phyloP scores from a whole-genome alignment of 2,113 vertebrate genomes.

The Caretta caretta region DNA sequence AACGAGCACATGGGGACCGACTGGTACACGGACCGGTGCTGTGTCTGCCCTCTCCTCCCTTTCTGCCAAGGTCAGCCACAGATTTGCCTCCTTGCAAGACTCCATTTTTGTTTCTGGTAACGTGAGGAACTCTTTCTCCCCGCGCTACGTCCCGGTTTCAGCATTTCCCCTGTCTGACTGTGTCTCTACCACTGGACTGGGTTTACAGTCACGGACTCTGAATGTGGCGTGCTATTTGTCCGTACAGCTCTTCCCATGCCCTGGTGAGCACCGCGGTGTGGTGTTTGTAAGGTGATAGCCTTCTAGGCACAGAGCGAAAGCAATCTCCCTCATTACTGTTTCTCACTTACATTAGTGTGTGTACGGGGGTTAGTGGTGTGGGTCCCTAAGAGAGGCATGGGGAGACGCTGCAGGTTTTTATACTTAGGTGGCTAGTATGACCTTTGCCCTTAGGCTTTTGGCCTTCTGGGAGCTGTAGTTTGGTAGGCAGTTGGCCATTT shows the following conservation, averaged over 20 bases:
- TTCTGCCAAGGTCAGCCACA: background rate
- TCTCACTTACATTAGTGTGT: background rate
- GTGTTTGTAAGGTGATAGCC: fast-evolving
- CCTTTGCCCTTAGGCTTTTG: background rate
- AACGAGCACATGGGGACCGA: background rate
- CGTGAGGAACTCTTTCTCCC: no score
- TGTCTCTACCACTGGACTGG: background rate
- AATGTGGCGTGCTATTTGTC: no score
- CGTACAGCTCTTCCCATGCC: no score
- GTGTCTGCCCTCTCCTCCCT: background rate
- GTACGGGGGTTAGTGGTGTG: background rate
- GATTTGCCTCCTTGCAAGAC: no score
- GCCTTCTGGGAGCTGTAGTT: background rate
- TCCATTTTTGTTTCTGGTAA: no score
- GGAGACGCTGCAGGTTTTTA: background rate
- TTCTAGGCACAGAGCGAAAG: background rate
- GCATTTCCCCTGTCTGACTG: background rate
- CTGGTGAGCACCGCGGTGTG: background rate
- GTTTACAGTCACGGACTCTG: background rate
- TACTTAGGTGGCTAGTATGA: background rate
- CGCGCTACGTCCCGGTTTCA: background rate
- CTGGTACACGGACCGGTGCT: background rate
- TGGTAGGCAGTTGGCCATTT: background rate
- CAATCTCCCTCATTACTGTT: background rate
- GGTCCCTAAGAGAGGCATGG: background rate